Percentiles rank a stretch among this genome's conserved stretches.
Evolutionary conservation across 2,797 vertebrate genomes (phyloP).

Genomic region (Fistularia commersonii): DNA sequence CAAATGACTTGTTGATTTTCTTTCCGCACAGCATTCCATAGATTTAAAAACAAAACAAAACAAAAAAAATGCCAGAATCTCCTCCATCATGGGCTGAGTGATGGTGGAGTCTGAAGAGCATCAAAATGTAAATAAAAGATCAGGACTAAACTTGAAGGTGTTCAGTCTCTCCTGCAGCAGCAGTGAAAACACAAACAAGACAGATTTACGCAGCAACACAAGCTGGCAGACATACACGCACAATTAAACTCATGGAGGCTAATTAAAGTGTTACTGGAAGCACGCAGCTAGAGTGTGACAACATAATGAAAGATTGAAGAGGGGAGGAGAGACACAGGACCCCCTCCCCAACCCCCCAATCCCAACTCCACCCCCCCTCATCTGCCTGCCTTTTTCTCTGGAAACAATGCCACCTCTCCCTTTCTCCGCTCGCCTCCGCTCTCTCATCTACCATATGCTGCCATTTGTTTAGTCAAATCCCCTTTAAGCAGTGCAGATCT

Average conservation of each 20-base stretch:
- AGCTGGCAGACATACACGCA: constrained; percentile 57
- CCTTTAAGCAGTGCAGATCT: constrained; percentile 69
- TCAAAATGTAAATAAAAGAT: constrained; percentile 12
- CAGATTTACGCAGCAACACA: constrained; percentile 63
- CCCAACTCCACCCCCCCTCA: neutral
- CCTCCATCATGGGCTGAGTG: neutral
- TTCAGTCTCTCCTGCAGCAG: constrained; percentile 24
- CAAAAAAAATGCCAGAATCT: too few relatives aligned
- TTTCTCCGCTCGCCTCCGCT: constrained; percentile 47
- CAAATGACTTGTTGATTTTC: too few relatives aligned
- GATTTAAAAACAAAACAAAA: too few relatives aligned
- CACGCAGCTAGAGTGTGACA: constrained; percentile 76
- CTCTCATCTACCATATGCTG: constrained; percentile 84
- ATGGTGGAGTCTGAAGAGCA: neutral
- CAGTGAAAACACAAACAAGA: constrained; percentile 55
- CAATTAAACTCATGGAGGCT: constrained; percentile 73
- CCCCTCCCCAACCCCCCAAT: constrained; percentile 14
- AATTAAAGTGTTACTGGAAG: constrained; percentile 76
- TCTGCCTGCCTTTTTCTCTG: constrained; percentile 50
- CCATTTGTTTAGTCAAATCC: constrained; percentile 81
- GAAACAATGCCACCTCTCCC: constrained; percentile 76
- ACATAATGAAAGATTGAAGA: constrained; percentile 81
- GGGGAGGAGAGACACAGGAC: constrained; percentile 63
- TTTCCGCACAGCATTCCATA: too few relatives aligned
- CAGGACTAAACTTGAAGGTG: constrained; percentile 4